Evolutionary conservation across 2,797 vertebrate genomes (phyloP), one percentile per base, ranked within the genome.

Genomic region (Brotula barbata): DNA sequence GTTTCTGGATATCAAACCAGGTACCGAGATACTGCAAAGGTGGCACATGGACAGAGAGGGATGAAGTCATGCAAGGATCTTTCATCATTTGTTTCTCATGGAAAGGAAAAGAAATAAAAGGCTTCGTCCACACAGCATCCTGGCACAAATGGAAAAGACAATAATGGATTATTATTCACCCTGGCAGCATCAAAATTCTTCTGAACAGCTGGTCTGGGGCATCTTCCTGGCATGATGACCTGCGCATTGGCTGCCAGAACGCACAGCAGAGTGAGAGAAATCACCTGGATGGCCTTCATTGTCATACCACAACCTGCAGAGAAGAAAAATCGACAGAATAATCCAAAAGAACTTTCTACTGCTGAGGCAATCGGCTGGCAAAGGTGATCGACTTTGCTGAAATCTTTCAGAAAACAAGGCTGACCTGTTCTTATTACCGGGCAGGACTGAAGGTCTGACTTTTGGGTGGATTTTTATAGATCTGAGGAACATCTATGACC

Each of bases 1-100:
- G 86, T 67, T 80, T 94, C 87, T 93, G 84, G 71, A 95, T 93
- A 65, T 94, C 92, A 0, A 92, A 92, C 94, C 94, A 95, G 22
- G 71, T 92, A 58, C 94, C 94, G 34, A 93, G 71, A 76, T 94
- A 95, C 94, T 95, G 85, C 22, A n/a, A 68, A 75, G 81, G 63
- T 33, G 49, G 8, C 41, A 43, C 1, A 15, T 0, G 1, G 20
- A 10, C 20, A 45, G 6, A 1, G 28, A 10, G 15, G n/a, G 17
- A 23, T 8, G 17, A n/a, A 4, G n/a, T 36, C 11, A 31, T 6
- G 16, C n/a, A 5, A 31, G 15, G 39, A 8, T 28, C 4, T 8
- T 28, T 28, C 25, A 8, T 28, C 25, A n/a, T n/a, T n/a, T n/a
- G n/a, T n/a, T 8, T 8, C 25, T 8, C 4, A 28, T 28, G 25